phyloP scores from a whole-genome alignment of 2,797 vertebrate genomes.

The Megalops cyprinoides region DNA sequence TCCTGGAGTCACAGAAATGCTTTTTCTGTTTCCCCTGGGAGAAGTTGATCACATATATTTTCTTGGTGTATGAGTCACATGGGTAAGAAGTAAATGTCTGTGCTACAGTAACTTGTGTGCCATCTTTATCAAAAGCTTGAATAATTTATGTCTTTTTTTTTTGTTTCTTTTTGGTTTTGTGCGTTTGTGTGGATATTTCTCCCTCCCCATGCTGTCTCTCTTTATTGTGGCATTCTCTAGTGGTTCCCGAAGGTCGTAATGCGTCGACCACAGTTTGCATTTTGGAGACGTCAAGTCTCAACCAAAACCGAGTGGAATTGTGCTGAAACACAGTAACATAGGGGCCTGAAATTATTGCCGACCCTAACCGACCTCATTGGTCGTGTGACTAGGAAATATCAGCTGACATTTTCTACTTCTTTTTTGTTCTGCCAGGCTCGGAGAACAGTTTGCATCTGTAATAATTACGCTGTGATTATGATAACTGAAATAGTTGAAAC shows the following conservation, averaged over 20 bases:
- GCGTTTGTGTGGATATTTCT: conserved; percentile 47
- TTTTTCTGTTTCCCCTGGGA: too few species aligned
- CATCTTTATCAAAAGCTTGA: conserved; percentile 52
- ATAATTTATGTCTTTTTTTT: conserved; percentile 41
- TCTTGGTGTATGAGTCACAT: neutral
- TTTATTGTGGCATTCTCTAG: conserved; percentile 63
- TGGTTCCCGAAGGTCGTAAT: conserved; percentile 35
- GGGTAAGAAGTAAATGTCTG: conserved; percentile 32
- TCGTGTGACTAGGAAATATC: conserved; percentile 56
- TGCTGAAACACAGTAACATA: conserved; percentile 42
- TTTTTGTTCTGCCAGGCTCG: neutral
- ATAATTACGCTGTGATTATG: neutral
- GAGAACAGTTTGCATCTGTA: neutral
- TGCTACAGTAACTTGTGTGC: conserved; percentile 30
- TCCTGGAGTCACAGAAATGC: conserved; percentile 20
- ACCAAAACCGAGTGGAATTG: conserved; percentile 66
- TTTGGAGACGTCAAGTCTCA: conserved; percentile 69
- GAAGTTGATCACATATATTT: neutral
- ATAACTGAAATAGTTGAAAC: conserved; percentile 22
- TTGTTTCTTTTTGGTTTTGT: conserved; percentile 36
- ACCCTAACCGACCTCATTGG: conserved; percentile 46
- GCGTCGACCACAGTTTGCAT: conserved; percentile 48
- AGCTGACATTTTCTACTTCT: conserved; percentile 39
- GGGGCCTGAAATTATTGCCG: conserved; percentile 48
- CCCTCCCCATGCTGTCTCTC: conserved; percentile 47